Percentiles rank a stretch among this genome's conserved stretches.
These are phyloP conservation scores for Periparus ater DNA, from an alignment of 2,797 vertebrate genomes.

Conservation along the genomic window DNA sequence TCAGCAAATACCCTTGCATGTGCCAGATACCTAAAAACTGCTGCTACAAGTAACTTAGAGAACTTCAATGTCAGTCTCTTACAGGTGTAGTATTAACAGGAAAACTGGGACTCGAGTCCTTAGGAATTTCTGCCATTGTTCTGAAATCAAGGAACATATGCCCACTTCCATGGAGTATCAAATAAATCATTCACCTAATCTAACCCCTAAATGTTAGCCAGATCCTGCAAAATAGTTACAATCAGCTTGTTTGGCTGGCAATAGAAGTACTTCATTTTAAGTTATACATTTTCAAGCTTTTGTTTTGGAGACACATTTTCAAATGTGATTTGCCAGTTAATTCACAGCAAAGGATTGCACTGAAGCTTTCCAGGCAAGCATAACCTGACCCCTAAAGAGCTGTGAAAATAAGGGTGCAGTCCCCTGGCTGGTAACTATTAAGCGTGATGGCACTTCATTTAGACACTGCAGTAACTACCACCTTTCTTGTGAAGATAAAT, in stretches of 20 bases:
- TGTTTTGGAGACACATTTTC: background rate
- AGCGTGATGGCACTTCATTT: background rate
- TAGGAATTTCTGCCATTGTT: background rate
- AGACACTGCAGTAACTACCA: background rate
- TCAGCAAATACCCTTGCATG: background rate
- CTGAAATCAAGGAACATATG: background rate
- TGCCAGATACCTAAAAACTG: background rate
- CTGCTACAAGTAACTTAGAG: background rate
- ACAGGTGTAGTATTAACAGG: background rate
- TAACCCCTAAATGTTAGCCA: background rate
- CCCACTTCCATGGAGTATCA: background rate
- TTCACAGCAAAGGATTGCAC: background rate
- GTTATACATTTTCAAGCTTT: background rate
- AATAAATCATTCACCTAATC: background rate
- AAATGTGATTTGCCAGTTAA: background rate
- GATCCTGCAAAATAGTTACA: background rate
- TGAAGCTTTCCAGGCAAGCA: background rate
- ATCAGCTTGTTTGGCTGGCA: background rate
- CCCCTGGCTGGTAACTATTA: background rate
- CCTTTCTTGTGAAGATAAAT: background rate
- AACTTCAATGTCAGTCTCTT: background rate
- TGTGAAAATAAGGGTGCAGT: background rate
- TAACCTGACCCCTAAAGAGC: background rate
- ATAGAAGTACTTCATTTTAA: background rate
- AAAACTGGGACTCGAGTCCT: background rate